These are phyloP conservation scores for Platyrinchus mystaceus DNA, from an alignment of 2,797 vertebrate species.

Conservation along the genomic window DNA sequence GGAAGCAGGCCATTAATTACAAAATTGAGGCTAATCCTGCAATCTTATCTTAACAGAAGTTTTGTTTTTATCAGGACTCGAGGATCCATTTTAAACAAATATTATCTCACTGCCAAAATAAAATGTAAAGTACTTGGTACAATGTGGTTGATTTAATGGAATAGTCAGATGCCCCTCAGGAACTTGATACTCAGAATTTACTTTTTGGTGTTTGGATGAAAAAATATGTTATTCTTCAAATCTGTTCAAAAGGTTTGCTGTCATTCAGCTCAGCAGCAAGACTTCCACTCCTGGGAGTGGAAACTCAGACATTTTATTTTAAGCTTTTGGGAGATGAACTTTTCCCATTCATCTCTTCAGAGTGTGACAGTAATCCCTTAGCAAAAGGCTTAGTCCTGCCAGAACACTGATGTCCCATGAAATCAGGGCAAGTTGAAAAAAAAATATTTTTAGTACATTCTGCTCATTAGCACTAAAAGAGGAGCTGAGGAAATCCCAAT, in stretches of 20 bases:
- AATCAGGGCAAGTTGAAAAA: not conserved
- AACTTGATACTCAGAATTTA: not conserved
- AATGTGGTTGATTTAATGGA: not conserved
- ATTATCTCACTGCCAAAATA: not conserved
- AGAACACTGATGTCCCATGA: not conserved
- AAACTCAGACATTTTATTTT: not conserved
- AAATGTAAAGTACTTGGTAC: not conserved
- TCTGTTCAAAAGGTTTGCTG: not conserved
- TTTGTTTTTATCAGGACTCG: not conserved
- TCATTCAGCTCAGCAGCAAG: not conserved
- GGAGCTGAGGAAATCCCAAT: not conserved
- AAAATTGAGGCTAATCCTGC: not conserved
- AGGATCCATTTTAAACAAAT: constrained; percentile 8
- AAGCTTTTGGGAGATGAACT: not conserved
- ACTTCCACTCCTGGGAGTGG: not conserved
- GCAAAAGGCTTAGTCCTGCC: not conserved
- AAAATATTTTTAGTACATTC: not conserved
- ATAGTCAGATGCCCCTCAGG: not conserved
- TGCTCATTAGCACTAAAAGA: not conserved
- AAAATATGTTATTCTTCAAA: not conserved
- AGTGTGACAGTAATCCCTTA: not conserved
- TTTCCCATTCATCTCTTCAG: not conserved
- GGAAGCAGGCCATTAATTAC: not conserved
- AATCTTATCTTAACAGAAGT: not conserved
- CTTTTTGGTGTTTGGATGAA: not conserved